Evolutionary conservation across 2,113 vertebrate genomes (phyloP), one percentile per base, ranked within the genome.

Genomic region (Azemiops feae): DNA sequence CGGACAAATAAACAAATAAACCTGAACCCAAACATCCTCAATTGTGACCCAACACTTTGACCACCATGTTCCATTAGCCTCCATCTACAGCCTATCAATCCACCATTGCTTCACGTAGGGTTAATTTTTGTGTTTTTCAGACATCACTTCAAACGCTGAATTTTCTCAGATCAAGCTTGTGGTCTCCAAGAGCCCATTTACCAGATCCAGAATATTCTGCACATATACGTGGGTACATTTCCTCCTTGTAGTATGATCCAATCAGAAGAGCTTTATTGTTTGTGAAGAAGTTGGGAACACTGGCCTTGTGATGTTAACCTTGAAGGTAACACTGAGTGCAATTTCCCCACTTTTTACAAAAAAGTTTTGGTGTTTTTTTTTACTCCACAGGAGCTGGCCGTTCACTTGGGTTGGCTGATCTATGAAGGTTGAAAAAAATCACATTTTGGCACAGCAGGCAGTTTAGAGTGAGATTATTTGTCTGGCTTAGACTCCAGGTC

Each of bases 341-440:
- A 52, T 90, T 90, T 27, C 34, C 89, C 9, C 39, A 60, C 89
- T 93, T 90, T 90, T 60, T 47, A 30, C 55, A 7, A 54, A 64
- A 86, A 92, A 58, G 85, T 25, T 57, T 57, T 52, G 0, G 12
- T 11, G 14, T 2, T 11, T 25, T 8, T 91, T 86, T 90, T 93
- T 39, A 58, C 88, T 87, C 88, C n/a, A 45, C 55, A 43, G 92
- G 88, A 90, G 74, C 54, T 43, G 55, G 74, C 88, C 6, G 3
- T 90, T 93, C 74, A 90, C 60, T 89, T 81, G 34, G 34, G 87
- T 23, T 81, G 87, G 92, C 87, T 93, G 92, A 93, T 93, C 92
- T 93, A 90, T 90, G 92, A 93, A 93, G 92, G 92, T 23, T 86
- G 88, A 86, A 30, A 89, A 93, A 90, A 81, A 93, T 52, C 88